A percentile compares a stretch with the other conserved stretches of the same genome.
These are phyloP conservation scores for Zygogramma bicolorata DNA, from an alignment of 2,888 invertebrate species.

Conservation along the genomic window DNA sequence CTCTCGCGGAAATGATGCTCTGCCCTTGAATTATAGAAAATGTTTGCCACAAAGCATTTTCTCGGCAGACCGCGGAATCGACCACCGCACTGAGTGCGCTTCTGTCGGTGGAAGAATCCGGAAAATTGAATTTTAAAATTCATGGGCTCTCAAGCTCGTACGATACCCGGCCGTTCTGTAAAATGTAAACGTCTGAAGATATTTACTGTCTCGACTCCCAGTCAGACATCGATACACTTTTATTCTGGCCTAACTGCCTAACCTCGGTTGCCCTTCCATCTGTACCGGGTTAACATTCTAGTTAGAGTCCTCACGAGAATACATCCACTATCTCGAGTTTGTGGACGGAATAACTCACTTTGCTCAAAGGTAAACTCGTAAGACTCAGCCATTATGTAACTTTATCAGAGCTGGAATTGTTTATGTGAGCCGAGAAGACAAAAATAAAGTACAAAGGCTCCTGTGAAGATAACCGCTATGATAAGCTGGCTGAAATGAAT, in stretches of 20 bases:
- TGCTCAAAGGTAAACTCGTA: conserved; percentile 19
- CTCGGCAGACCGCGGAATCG: neutral
- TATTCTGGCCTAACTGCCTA: neutral
- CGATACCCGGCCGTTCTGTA: neutral
- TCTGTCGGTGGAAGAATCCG: neutral
- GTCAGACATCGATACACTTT: neutral
- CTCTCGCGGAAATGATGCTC: too few species aligned
- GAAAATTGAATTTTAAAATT: conserved; percentile 5
- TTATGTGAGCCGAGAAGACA: neutral
- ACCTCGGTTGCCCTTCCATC: neutral
- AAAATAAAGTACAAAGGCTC: neutral
- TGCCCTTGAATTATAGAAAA: too few species aligned
- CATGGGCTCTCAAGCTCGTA: neutral
- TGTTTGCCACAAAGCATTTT: neutral
- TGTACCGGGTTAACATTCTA: conserved; percentile 3
- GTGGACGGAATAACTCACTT: conserved; percentile 22
- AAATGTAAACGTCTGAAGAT: neutral
- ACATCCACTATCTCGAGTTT: neutral
- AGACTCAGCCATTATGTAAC: conserved; percentile 3
- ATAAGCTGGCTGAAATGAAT: neutral
- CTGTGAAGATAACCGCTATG: conserved; percentile 3
- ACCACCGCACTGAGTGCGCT: neutral
- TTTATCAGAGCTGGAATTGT: conserved; percentile 9
- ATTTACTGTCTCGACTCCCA: neutral
- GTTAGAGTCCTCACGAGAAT: neutral